Evolutionary conservation across 30 jellyfish, hydroid and myxozoan genomes (phyloP).

Genomic region (Cassiopea andromeda): DNA sequence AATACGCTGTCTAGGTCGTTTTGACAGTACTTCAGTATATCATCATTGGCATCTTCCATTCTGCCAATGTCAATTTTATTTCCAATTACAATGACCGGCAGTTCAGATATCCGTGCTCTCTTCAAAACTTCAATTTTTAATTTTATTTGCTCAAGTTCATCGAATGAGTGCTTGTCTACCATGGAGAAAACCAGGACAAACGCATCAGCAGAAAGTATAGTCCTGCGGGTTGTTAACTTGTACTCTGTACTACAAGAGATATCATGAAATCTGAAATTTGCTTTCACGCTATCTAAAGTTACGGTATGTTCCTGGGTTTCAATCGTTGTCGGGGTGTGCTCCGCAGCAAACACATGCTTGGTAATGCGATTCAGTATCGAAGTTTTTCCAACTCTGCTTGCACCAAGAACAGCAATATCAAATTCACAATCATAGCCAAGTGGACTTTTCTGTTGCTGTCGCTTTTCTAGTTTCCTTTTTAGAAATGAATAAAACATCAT

Average conservation of each 20-base stretch:
- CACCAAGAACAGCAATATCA: constrained; percentile 49
- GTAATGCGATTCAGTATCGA: constrained; percentile 36
- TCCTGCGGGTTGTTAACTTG: constrained; percentile 16
- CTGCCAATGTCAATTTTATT: constrained; percentile 34
- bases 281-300: constrained; percentile 7
- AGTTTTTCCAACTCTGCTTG: constrained; percentile 64
- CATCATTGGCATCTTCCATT: constrained; percentile 7
- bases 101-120: not conserved
- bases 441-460: constrained; percentile 7
- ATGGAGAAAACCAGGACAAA: constrained; percentile 50
- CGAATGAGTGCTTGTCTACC: constrained; percentile 42
- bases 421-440: not conserved
- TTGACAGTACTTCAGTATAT: constrained; percentile 6
- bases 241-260: constrained; percentile 27
- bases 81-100: constrained; percentile 53
- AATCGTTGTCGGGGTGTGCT: not conserved
- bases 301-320: constrained; percentile 10
- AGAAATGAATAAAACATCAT: not conserved
- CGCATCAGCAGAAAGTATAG: constrained; percentile 41
- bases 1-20: constrained; percentile 52
- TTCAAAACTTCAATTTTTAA: constrained; percentile 30
- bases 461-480: not conserved
- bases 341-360: not conserved
- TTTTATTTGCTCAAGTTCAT: constrained; percentile 19
- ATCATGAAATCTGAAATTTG: constrained; percentile 30